Conservation (phyloP, 2,888 invertebrate species). For the Auanema sp. region DNA sequence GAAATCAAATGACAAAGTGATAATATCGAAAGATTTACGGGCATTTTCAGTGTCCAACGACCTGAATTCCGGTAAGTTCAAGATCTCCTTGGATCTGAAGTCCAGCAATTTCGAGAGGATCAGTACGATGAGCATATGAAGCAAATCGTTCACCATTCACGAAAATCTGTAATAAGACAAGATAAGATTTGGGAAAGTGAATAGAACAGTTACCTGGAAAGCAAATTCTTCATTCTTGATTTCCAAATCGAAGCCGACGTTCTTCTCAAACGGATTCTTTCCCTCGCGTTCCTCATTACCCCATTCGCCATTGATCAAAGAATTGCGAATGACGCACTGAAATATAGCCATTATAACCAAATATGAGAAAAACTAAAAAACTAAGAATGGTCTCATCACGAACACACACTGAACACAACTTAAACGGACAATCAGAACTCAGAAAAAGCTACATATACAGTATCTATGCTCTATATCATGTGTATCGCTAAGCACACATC, state of each 20-base stretch:
- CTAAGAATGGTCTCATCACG: not conserved
- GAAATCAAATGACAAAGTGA: no score
- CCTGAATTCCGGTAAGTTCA: slow-evolving; percentile 44
- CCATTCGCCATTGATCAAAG: slow-evolving; percentile 49
- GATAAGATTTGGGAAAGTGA: not conserved
- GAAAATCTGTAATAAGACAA: slow-evolving; percentile 44
- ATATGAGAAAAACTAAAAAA: slow-evolving; percentile 4
- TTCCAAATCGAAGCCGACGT: slow-evolving; percentile 53
- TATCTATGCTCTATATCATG: no score
- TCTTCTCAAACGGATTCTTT: slow-evolving; percentile 52
- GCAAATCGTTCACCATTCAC: slow-evolving; percentile 60
- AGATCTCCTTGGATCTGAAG: slow-evolving; percentile 57
- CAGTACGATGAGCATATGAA: slow-evolving; percentile 56
- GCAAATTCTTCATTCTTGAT: slow-evolving; percentile 54
- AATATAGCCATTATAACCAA: slow-evolving; percentile 11
- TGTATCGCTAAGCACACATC: no score
- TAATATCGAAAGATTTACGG: no score
- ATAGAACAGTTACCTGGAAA: slow-evolving; percentile 44
- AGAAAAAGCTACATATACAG: no score
- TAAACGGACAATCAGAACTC: slow-evolving; percentile 6
- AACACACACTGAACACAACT: slow-evolving; percentile 5
- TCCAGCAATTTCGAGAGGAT: slow-evolving; percentile 53
- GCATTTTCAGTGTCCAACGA: slow-evolving; percentile 9
- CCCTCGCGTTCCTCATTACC: slow-evolving; percentile 57
- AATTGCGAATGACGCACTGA: slow-evolving; percentile 38